Conservation (phyloP, 1,140 invertebrate genomes). For the Bombyx mandarina region DNA sequence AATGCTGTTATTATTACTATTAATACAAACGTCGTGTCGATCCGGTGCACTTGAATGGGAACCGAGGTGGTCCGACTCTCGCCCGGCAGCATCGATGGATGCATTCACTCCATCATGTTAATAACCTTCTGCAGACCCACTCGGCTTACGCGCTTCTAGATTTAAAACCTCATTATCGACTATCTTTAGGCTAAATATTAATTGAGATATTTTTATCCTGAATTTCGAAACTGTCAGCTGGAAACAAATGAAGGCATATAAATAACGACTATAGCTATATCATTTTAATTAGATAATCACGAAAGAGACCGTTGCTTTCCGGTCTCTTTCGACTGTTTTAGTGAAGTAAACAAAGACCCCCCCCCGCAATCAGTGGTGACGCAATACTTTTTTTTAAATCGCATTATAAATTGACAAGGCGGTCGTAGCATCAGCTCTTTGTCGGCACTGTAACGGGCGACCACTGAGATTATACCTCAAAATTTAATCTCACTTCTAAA, state of each 20-base stretch:
- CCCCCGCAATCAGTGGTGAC: slow-evolving; percentile 44
- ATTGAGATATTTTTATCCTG: slow-evolving; percentile 64
- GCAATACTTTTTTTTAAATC: slow-evolving; percentile 60
- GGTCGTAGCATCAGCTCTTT: slow-evolving; percentile 39
- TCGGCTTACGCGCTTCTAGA: slow-evolving; percentile 61
- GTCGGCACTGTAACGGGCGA: slow-evolving; percentile 45
- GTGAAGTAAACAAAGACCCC: slow-evolving; percentile 38
- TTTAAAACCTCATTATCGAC: slow-evolving; percentile 53
- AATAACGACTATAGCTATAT: slow-evolving; percentile 24
- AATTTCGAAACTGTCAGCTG: slow-evolving; percentile 33
- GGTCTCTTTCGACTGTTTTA: slow-evolving; percentile 39
- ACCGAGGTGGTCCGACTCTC: slow-evolving; percentile 32
- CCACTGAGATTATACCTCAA: slow-evolving; percentile 34
- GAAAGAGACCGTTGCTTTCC: slow-evolving; percentile 35
- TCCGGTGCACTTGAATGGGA: slow-evolving; percentile 21
- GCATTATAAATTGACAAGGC: slow-evolving; percentile 59
- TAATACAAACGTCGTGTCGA: slow-evolving; percentile 25
- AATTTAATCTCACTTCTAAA: slow-evolving; percentile 30
- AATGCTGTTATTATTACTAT: slow-evolving; percentile 44
- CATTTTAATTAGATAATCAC: slow-evolving; percentile 23
- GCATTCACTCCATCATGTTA: slow-evolving; percentile 52
- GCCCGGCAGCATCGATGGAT: slow-evolving; percentile 35
- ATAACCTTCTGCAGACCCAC: slow-evolving; percentile 46
- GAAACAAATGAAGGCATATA: slow-evolving; percentile 42
- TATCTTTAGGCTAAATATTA: slow-evolving; percentile 65